Evolutionary conservation across 2,797 vertebrate species (phyloP), one percentile per base, ranked within the genome.

Genomic region (Adrianichthys oophorus): DNA sequence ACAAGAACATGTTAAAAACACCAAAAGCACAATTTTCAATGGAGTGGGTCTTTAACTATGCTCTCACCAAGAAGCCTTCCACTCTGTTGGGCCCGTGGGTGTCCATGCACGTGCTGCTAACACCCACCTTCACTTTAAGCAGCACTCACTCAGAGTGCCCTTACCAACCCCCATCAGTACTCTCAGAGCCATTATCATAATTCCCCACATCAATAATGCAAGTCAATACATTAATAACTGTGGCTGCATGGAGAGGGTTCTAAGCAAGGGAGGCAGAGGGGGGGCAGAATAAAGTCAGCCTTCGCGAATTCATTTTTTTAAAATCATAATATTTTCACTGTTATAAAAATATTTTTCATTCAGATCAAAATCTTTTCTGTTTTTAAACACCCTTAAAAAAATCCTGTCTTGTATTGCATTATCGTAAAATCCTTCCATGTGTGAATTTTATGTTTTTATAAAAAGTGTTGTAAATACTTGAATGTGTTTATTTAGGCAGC

Each of bases 121-220:
- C 61, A 53, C 62, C 65, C 56, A 46, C 48, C 59, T 24, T 63
- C 60, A 46, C 45, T 37, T 59, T 45, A 68, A 69, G 68, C 65
- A 72, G 56, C 57, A 72, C 63, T 56, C 69, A 72, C 76, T 64
- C 67, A 77, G 60, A 73, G 49, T 49, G 19, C 37, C 58, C 66
- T 42, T 50, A 41, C 37, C 19, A 47, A 43, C 47, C 71, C 74
- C 73, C 72, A 69, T 40, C 58, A 79, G 80, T 76, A 72, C 88
- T 91, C 85, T 90, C 70, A 85, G 73, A 80, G n/a, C 88, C 90
- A 92, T 93, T 92, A 92, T 87, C 88, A 92, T 91, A 91, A 92
- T 91, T 87, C 81, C 84, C 78, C 51, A 70, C 87, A 93, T 93
- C 89, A 93, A 93, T 93, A 93, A 93, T 93, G 90, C 87, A 93